Conservation (phyloP, 2,888 invertebrate genomes). For the Halocaridina rubra region DNA sequence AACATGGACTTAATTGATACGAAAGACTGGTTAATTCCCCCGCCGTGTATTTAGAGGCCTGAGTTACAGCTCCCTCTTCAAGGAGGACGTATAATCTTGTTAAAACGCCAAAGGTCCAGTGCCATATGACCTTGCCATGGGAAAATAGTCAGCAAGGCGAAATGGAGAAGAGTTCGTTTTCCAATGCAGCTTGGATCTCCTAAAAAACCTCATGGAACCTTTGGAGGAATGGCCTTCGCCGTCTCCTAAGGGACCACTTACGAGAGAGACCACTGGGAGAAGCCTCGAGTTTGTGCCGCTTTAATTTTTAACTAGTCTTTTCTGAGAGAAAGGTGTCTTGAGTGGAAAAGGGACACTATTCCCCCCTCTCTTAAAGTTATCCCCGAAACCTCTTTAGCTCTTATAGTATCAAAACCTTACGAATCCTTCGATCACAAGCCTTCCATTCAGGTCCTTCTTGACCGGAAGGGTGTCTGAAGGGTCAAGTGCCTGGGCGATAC, state of each 20-base stretch:
- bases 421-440: neutral
- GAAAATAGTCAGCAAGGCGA: constrained; percentile 11
- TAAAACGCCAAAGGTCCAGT: neutral
- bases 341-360: neutral
- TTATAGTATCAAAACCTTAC: no score
- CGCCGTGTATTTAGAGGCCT: constrained; percentile 3
- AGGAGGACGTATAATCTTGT: constrained; percentile 15
- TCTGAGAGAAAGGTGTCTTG: neutral
- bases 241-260: constrained; percentile 10
- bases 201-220: constrained; percentile 22
- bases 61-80: neutral
- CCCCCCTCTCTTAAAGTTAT: no score
- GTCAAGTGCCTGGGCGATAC: constrained; percentile 7
- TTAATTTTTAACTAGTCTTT: constrained; percentile 24
- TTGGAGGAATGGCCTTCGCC: constrained; percentile 5
- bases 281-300: neutral
- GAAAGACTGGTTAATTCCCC: neutral
- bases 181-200: no score
- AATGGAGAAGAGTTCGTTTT: no score
- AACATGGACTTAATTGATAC: constrained; percentile 16
- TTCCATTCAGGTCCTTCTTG: neutral
- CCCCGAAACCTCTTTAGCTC: no score
- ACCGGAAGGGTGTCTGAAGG: neutral
- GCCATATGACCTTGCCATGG: neutral
- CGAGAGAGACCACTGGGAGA: neutral